Conservation (phyloP, 1,140 invertebrate genomes). For the Chelonus insularis region DNA sequence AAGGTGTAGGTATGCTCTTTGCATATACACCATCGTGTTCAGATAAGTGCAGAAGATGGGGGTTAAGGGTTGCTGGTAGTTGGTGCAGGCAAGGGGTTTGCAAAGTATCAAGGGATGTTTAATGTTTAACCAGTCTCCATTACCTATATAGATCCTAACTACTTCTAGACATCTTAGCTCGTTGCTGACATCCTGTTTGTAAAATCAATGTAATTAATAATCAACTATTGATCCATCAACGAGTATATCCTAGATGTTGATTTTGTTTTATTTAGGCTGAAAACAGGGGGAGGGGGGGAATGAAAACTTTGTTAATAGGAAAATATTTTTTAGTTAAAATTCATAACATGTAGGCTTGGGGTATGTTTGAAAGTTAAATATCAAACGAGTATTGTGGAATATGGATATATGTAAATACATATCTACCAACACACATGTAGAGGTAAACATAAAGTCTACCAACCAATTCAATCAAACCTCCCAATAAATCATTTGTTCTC, state of each 20-base stretch:
- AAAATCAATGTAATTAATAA: too few species aligned
- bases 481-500: constrained; percentile 48
- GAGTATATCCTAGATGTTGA: too few species aligned
- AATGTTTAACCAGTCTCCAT: constrained; percentile 59
- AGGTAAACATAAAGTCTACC: neutral
- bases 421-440: too few species aligned
- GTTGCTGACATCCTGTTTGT: constrained; percentile 33
- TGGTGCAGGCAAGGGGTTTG: constrained; percentile 37
- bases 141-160: constrained; percentile 37
- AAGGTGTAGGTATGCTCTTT: neutral
- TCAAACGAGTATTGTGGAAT: too few species aligned
- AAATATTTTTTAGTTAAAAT: too few species aligned
- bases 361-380: too few species aligned
- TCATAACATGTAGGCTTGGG: too few species aligned
- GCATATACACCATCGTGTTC: constrained; percentile 3
- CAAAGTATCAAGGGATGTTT: constrained; percentile 55
- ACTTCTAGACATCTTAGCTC: constrained; percentile 37
- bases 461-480: constrained; percentile 51
- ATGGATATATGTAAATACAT: too few species aligned
- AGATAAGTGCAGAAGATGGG: neutral
- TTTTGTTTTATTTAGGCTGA: neutral
- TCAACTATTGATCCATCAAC: too few species aligned
- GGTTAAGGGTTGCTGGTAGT: neutral
- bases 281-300: too few species aligned
- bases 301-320: too few species aligned